These are phyloP conservation scores for Molorchus minor DNA, from an alignment of 2,888 invertebrate species.

Conservation along the genomic window DNA sequence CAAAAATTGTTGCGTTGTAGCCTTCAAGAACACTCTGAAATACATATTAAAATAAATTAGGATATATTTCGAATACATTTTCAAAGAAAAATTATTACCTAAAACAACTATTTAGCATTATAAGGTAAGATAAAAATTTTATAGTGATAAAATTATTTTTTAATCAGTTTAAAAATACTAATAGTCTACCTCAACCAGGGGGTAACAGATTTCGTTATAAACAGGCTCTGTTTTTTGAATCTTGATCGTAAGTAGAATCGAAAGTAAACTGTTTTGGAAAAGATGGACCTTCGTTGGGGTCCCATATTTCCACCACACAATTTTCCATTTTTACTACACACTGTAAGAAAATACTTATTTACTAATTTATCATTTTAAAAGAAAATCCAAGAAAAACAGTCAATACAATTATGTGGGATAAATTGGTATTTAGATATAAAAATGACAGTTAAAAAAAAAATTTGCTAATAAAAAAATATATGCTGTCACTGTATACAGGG, in stretches of 20 bases:
- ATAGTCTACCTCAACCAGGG: constrained; percentile 75
- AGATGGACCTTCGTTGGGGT: constrained; percentile 69
- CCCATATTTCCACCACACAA: constrained; percentile 70
- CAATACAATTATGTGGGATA: too few species aligned
- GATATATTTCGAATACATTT: not conserved
- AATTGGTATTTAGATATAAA: too few species aligned
- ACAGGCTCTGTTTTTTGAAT: constrained; percentile 84
- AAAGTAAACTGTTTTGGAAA: constrained; percentile 79
- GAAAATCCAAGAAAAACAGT: too few species aligned
- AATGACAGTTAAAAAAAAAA: too few species aligned
- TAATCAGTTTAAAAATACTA: not conserved
- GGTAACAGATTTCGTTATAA: constrained; percentile 87
- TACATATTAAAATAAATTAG: not conserved
- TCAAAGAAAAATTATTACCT: too few species aligned
- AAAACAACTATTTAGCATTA: too few species aligned
- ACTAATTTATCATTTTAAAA: too few species aligned
- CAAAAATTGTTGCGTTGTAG: constrained; percentile 93
- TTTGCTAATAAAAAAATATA: too few species aligned
- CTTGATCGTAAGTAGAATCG: constrained; percentile 83
- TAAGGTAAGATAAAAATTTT: too few species aligned
- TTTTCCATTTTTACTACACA: constrained; percentile 74
- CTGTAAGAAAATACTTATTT: constrained; percentile 65
- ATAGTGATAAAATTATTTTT: too few species aligned
- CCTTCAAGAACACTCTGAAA: constrained; percentile 82
- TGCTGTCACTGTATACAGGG: too few species aligned